A percentile compares a stretch with the other conserved stretches of the same genome.
phyloP scores from a whole-genome alignment of 2,888 invertebrate species.

The Rhynchonema sp. region DNA sequence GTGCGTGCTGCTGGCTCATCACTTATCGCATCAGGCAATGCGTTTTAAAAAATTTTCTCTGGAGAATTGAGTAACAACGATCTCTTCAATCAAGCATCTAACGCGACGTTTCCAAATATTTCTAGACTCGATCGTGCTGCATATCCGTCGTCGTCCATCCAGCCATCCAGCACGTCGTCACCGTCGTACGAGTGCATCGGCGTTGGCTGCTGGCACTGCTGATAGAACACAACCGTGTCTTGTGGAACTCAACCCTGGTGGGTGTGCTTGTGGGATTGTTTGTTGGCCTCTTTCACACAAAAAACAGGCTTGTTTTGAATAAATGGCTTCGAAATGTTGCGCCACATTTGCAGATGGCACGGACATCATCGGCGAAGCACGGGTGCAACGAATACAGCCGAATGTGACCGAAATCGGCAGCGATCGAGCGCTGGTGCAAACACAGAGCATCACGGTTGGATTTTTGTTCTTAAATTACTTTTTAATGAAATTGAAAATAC shows the following conservation, averaged over 20 bases:
- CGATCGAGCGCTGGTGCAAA: conserved; percentile 39
- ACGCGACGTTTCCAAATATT: too few species aligned
- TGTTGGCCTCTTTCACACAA: background rate
- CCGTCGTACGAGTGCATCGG: background rate
- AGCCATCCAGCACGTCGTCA: background rate
- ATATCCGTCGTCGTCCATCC: background rate
- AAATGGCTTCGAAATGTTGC: too few species aligned
- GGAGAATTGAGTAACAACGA: too few species aligned
- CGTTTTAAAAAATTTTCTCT: too few species aligned
- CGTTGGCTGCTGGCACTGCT: background rate
- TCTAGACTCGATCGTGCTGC: too few species aligned
- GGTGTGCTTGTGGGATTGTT: background rate
- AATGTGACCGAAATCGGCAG: conserved; percentile 52
- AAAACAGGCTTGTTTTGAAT: background rate
- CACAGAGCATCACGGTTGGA: conserved; percentile 5
- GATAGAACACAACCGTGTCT: background rate
- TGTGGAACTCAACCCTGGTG: background rate
- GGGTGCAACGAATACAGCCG: conserved; percentile 39
- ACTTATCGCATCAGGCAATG: background rate
- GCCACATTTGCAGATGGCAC: background rate
- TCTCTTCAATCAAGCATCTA: too few species aligned
- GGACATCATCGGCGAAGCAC: conserved; percentile 9
- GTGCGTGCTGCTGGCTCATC: background rate
- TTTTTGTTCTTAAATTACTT: too few species aligned
- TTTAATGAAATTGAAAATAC: too few species aligned